Evolutionary conservation across 2,113 vertebrate species (phyloP), one percentile per base, ranked within the genome.

Genomic region (Guaruba guarouba): DNA sequence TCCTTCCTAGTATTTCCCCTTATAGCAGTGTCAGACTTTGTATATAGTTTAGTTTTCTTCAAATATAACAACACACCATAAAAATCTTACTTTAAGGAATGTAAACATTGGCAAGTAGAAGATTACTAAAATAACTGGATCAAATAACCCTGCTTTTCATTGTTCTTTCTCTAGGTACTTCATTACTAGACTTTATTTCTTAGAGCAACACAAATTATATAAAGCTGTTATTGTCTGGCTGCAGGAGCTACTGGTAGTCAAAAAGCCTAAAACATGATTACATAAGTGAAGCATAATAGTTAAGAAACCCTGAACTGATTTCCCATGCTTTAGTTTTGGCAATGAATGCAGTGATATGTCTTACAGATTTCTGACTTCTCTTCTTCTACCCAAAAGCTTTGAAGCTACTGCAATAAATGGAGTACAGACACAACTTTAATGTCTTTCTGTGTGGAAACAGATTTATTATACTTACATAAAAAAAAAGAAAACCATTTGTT

Each of bases 401-500:
- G 73, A 89, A 86, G 52, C 29, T 77, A 49, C 69, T 90, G 6
- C 83, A 79, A 83, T 64, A 92, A 18, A 55, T n/a, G 22, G n/a
- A 86, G 13, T 51, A 93, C 39, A 88, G 43, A 74, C 29, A 91
- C 13, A 37, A 67, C 9, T 92, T 92, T 62, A 94, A 62, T 78
- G 18, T 22, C 67, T 94, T 79, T 77, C 73, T 71, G 8, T 71
- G 54, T 64, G n/a, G 39, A 93, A 92, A 82, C 80, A 75, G 55
- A 82, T 90, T 88, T 69, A 71, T 94, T 95, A 69, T 64, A 90
- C 73, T 90, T 86, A 57, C 52, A 84, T 88, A 11, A 94, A 86
- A 94, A 95, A 95, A 71, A 49, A 82, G 68, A 89, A 73, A 49
- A 90, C 27, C 71, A 90, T n/a, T 87, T 86, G 88, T 91, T 96